A percentile compares a stretch with the other conserved stretches of the same genome.
These are phyloP conservation scores for Archaeoteleia sp. DNA, from an alignment of 2,888 invertebrate genomes.

Conservation along the genomic window DNA sequence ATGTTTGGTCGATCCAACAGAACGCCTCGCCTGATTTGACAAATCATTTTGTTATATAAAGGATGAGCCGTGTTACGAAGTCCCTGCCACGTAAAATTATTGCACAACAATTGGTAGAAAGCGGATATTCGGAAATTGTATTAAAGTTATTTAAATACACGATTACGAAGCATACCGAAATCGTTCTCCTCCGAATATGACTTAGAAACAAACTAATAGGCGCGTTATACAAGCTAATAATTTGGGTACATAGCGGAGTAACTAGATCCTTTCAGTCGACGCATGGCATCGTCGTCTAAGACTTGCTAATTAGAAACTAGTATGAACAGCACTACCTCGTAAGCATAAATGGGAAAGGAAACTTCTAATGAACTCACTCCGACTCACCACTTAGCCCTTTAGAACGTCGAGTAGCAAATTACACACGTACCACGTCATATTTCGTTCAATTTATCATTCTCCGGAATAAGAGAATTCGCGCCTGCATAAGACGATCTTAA, in stretches of 20 bases:
- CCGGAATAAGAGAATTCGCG: conserved; percentile 14
- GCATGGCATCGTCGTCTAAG: conserved; percentile 41
- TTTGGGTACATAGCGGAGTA: conserved; percentile 38
- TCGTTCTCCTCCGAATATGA: background rate
- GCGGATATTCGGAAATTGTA: too few relatives aligned
- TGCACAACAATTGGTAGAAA: too few relatives aligned
- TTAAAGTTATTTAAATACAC: too few relatives aligned
- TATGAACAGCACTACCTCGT: conserved; percentile 42
- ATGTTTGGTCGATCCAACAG: too few relatives aligned
- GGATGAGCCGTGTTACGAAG: too few relatives aligned
- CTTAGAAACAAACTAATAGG: conserved; percentile 12
- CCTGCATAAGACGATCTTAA: too few relatives aligned
- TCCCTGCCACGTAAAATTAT: too few relatives aligned
- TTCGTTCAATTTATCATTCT: conserved; percentile 34
- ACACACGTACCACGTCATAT: conserved; percentile 38
- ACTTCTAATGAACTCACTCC: conserved; percentile 50
- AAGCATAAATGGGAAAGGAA: conserved; percentile 49
- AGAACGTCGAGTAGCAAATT: conserved; percentile 49
- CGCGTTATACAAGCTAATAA: conserved; percentile 25
- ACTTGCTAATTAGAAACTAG: conserved; percentile 50
- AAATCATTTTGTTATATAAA: too few relatives aligned
- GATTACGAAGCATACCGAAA: too few relatives aligned
- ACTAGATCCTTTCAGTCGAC: conserved; percentile 41
- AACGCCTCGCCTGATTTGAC: too few relatives aligned
- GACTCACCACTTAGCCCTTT: conserved; percentile 47